Base-by-base conservation (phyloP, 2,888 invertebrate species). In the Conchocele bisecta region DNA sequence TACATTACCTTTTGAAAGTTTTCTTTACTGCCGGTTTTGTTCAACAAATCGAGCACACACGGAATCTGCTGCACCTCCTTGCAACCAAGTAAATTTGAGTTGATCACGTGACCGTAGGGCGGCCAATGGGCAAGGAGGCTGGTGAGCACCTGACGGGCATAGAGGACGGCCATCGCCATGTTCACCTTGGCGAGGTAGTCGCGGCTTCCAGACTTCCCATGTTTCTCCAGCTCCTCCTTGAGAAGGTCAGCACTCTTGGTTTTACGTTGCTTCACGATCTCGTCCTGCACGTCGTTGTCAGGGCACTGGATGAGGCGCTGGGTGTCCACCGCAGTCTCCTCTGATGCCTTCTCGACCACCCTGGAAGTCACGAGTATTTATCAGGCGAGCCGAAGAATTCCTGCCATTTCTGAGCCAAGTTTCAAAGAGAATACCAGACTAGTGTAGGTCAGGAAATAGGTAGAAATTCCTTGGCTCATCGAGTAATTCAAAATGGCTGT, bases 121-220 rank as follows among this genome's bases (percentile, higher is more conserved):
- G 89, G 89, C 90, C 90, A 90, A 68, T 87, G 86, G 51, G 89
- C 87, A 41, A 90, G 83, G 44, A 90, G 81, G 24, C 84, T 83
- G n/a, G 84, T 84, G 46, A 90, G 79, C 5, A 90, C 82, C 57
- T 89, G 88, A 6, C 90, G 74, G 0, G 89, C 86, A 70, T 89
- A 89, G 66, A 89, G 79, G 1, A 90, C 83, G 9, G 86, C 79
- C 82, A 90, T 86, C 15, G 89, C 89, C 81, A 84, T 80, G 71
- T 86, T 86, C 20, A 89, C 87, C 68, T 87, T 88, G 28, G 72
- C 64, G 7, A 88, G 77, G 54, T 84, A 88, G 20, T 87, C 86
- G n/a, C 85, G 63, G 1, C 86, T 82, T 0, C 82, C 84, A 24
- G 81, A 68, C n/a, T 84, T 84, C 5, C 87, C 88, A 58, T 88